Base-by-base conservation (phyloP, 2,888 invertebrate species). In the Rhodophaea formosa region DNA sequence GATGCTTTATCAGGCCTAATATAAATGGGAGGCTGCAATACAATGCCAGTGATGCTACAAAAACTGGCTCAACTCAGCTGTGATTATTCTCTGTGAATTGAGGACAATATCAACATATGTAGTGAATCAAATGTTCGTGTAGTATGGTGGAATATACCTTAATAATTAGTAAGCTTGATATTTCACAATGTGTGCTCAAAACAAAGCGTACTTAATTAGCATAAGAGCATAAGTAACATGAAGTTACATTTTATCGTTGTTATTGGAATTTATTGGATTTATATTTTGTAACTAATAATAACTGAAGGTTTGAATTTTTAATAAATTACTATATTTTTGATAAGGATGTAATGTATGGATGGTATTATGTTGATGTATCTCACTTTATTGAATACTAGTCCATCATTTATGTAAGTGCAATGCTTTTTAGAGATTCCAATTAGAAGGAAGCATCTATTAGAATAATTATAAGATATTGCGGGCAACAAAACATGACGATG, bases 351-450 rank as follows among this genome's bases (percentile, higher is more conserved):
- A 68, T 71, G 67, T 61, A 69, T 68, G 69, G 67, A 71, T 73
- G 68, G 69, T 75, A 70, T 69, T 71, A 68, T 69, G 65, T 69
- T 73, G 66, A 63, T 68, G 61, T 76, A 70, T 77, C 72, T 74
- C 71, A 71, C 75, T 81, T 75, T 80, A 80, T 80, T 81, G 69
- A 79, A 81, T 78, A 81, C 87, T 87, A 87, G 87, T 88, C 87
- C 77, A 79, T 83, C 77, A 72, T 76, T 71, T 71, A 70, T 69
- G 79, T 79, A 74, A 71, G 65, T 64, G 63, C 64, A 64, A 62
- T 65, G 60, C 60, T 67, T 58, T 61, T 67, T 70, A 66, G 55
- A 32, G 63, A 64, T 69, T 69, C 67, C 67, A 62, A 61, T 58
- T 57, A 62, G 62, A 65, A 70, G 68, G 62, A 65, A 66, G 67